phyloP scores from a whole-genome alignment of 2,888 invertebrate species.

The Uropetala carovei region DNA sequence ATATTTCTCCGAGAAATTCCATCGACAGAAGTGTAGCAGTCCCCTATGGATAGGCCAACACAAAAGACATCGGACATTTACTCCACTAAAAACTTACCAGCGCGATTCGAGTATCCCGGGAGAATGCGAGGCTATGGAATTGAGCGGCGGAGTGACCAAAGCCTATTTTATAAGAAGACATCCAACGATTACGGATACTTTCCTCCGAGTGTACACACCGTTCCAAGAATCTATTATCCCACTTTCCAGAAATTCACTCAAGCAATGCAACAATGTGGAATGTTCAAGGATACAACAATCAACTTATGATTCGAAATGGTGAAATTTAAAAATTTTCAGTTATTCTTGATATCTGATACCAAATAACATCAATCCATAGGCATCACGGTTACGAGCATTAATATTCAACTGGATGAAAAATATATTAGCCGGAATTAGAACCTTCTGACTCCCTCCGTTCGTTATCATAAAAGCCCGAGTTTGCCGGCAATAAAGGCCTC shows the following conservation, averaged over 20 bases:
- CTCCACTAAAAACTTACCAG: neutral
- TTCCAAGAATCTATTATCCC: neutral
- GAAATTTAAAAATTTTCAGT: too few relatives aligned
- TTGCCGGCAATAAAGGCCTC: too few relatives aligned
- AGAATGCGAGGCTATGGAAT: neutral
- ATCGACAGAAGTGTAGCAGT: neutral
- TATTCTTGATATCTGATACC: neutral
- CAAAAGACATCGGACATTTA: neutral
- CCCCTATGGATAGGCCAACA: neutral
- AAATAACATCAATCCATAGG: neutral
- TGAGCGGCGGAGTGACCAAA: neutral
- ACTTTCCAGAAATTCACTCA: neutral
- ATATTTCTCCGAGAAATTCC: neutral
- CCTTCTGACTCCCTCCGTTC: too few relatives aligned
- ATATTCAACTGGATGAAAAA: too few relatives aligned
- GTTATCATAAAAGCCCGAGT: too few relatives aligned
- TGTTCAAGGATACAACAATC: neutral
- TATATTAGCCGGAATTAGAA: too few relatives aligned
- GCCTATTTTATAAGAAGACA: conserved; percentile 3
- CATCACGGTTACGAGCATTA: too few relatives aligned
- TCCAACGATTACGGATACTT: conserved; percentile 40
- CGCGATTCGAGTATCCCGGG: neutral
- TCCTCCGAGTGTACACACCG: conserved; percentile 25
- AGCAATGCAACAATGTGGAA: neutral
- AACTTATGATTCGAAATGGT: neutral